Percentiles rank a stretch among this genome's conserved stretches.
phyloP scores from a whole-genome alignment of 2,797 vertebrate species.

The Thunnus albacares region DNA sequence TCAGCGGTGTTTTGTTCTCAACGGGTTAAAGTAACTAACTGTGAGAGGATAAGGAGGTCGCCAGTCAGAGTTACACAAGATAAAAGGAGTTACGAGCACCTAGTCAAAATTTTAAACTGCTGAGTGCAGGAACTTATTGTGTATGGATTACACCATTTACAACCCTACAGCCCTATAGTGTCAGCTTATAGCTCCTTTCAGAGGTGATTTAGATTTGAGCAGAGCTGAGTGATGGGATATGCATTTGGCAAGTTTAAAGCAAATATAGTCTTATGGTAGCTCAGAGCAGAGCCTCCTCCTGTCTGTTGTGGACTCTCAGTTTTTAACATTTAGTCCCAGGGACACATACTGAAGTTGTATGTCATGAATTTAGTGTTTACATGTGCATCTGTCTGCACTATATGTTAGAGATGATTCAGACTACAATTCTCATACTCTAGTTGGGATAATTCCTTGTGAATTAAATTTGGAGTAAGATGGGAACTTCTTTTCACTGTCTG shows the following conservation, averaged over 20 bases:
- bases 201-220: conserved; percentile 18
- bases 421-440: background rate
- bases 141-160: conserved; percentile 45
- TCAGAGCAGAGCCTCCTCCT: background rate
- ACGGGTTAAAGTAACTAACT: conserved; percentile 14
- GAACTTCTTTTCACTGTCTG: background rate
- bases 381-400: background rate
- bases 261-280: background rate
- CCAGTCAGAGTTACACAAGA: conserved; percentile 22
- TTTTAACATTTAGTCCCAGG: background rate
- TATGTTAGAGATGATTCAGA: background rate
- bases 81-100: conserved; percentile 29
- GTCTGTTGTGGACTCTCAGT: background rate
- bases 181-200: conserved; percentile 24
- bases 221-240: background rate
- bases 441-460: background rate
- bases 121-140: conserved; percentile 26
- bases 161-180: conserved; percentile 19
- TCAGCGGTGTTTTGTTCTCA: conserved; percentile 36
- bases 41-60: conserved; percentile 27
- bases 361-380: background rate
- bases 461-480: background rate
- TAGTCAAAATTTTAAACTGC: conserved; percentile 32
- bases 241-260: conserved; percentile 18
- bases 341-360: background rate